A percentile compares a stretch with the other conserved stretches of the same genome.
These are phyloP conservation scores for Empidonax alnorum DNA, from an alignment of 2,113 vertebrate species.

Conservation along the genomic window DNA sequence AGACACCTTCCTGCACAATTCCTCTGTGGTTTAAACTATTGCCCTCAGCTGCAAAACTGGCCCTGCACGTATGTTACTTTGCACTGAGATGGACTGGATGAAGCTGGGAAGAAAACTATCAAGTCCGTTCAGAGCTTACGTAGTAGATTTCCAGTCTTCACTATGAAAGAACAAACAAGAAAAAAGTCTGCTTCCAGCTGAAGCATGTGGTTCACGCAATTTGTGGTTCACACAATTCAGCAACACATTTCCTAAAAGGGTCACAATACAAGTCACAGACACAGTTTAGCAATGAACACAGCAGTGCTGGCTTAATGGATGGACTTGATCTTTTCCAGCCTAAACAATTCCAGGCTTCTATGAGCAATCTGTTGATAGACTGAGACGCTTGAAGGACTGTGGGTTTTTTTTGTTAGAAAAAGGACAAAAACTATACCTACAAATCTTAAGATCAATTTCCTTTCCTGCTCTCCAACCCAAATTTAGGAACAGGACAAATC, in stretches of 20 bases:
- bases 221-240: background rate
- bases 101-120: background rate
- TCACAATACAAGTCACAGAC: background rate
- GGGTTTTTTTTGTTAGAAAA: background rate
- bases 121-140: background rate
- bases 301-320: background rate
- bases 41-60: background rate
- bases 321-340: background rate
- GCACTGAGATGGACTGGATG: background rate
- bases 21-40: background rate
- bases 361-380: background rate
- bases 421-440: background rate
- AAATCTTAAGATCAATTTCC: background rate
- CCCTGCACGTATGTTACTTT: background rate
- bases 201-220: background rate
- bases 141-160: background rate
- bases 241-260: background rate
- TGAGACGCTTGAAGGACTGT: background rate
- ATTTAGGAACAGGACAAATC: background rate
- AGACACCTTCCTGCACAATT: background rate
- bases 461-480: background rate
- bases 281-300: background rate
- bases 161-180: background rate
- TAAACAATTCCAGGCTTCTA: background rate
- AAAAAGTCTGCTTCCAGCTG: background rate